Conservation (phyloP, 2,888 invertebrate genomes). For the Mesoligia furuncula region DNA sequence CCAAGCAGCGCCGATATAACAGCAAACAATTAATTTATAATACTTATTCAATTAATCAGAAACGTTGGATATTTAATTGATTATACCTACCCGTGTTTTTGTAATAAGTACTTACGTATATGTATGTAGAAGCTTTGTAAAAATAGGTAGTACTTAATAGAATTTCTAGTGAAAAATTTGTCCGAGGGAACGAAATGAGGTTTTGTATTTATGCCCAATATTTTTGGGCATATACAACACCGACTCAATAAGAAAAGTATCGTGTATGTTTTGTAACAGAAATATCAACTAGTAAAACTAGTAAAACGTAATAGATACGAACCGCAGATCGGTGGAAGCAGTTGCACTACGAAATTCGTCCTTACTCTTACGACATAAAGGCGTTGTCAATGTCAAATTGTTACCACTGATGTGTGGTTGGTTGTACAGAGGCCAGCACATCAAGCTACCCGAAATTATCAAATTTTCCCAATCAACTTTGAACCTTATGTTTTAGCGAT, state of each 20-base stretch:
- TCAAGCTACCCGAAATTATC: no score
- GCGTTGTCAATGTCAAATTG: no score
- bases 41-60: not conserved
- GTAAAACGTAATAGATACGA: not conserved
- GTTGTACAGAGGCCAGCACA: no score
- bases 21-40: slow-evolving; percentile 3
- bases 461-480: no score
- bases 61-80: not conserved
- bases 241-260: not conserved
- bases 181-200: not conserved
- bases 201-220: no score
- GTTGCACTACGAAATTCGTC: not conserved
- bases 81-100: not conserved
- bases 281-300: not conserved
- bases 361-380: not conserved
- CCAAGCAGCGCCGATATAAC: not conserved
- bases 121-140: not conserved
- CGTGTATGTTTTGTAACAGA: not conserved
- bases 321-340: not conserved
- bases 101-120: not conserved
- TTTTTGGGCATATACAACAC: no score
- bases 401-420: no score
- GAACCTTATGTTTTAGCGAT: no score
- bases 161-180: not conserved
- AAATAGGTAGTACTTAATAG: not conserved